These are phyloP conservation scores for Siderastrea radians DNA, from an alignment of 92 coral and sea anemone genomes.

Conservation along the genomic window DNA sequence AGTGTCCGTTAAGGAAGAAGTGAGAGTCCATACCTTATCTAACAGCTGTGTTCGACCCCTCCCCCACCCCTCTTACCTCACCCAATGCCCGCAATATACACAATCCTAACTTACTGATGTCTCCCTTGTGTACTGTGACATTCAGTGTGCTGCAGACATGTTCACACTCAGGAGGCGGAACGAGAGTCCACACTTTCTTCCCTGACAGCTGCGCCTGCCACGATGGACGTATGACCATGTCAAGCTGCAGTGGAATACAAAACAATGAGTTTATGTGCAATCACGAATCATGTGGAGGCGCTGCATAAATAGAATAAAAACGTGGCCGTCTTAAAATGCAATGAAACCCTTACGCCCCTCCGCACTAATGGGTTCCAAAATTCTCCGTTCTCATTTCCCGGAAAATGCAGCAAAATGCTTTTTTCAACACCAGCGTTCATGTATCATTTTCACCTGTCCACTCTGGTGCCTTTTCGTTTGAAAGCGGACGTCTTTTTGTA, in stretches of 20 bases:
- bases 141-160: slow-evolving; percentile 82
- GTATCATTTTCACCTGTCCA: background rate
- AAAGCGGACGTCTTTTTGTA: background rate
- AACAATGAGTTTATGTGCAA: background rate
- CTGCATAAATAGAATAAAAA: background rate
- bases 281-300: background rate
- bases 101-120: slow-evolving; percentile 86
- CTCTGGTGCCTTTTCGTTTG: background rate
- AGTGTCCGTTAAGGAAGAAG: slow-evolving; percentile 96
- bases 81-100: background rate
- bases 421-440: no score
- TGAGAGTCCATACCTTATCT: slow-evolving; percentile 87
- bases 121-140: slow-evolving; percentile 92
- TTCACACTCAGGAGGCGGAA: slow-evolving; percentile 99
- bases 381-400: background rate
- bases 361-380: background rate
- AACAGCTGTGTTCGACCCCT: background rate
- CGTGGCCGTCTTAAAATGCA: background rate
- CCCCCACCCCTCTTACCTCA: no score
- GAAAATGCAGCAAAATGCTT: no score
- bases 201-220: slow-evolving; percentile 99
- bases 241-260: slow-evolving; percentile 70
- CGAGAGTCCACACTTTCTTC: slow-evolving; percentile 89
- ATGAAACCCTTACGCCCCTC: background rate
- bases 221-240: slow-evolving; percentile 94